phyloP scores from a whole-genome alignment of 1,140 invertebrate genomes.

The Xylocopa sonorina region DNA sequence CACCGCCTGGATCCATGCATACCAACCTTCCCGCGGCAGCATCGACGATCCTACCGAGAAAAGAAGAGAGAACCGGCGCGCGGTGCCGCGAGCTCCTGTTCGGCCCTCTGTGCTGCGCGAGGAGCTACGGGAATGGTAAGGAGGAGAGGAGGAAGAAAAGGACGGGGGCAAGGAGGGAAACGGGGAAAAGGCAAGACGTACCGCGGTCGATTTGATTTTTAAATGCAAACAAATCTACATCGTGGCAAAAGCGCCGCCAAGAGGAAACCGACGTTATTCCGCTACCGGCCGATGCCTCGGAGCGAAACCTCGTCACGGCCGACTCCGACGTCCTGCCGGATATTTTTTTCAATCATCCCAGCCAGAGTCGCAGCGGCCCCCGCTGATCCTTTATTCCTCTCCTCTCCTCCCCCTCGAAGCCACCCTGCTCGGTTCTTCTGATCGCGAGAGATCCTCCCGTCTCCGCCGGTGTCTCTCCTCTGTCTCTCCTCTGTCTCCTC shows the following conservation, averaged over 20 bases:
- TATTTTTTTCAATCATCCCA: slow-evolving; percentile 78
- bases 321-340: slow-evolving; percentile 61
- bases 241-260: slow-evolving; percentile 79
- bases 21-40: slow-evolving; percentile 67
- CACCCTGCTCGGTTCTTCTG: too few relatives aligned
- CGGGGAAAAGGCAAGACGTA: slow-evolving; percentile 13
- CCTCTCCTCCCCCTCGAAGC: not conserved
- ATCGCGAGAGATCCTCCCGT: slow-evolving; percentile 23
- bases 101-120: not conserved
- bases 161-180: not conserved
- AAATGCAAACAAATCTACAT: slow-evolving; percentile 83
- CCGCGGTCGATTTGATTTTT: slow-evolving; percentile 80
- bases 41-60: slow-evolving; percentile 59
- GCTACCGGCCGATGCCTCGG: slow-evolving; percentile 15
- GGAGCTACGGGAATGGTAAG: slow-evolving; percentile 37
- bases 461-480: too few relatives aligned
- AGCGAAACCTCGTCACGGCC: slow-evolving; percentile 57
- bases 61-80: too few relatives aligned
- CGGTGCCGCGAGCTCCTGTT: slow-evolving; percentile 11
- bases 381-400: slow-evolving; percentile 38
- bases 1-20: slow-evolving; percentile 70
- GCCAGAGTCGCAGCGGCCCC: slow-evolving; percentile 47
- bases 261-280: slow-evolving; percentile 65
- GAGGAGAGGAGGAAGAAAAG: slow-evolving; percentile 44
- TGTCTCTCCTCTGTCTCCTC: slow-evolving; percentile 7